These are phyloP conservation scores for Holotrichia oblita DNA, from an alignment of 1,140 invertebrate species.

Conservation along the genomic window DNA sequence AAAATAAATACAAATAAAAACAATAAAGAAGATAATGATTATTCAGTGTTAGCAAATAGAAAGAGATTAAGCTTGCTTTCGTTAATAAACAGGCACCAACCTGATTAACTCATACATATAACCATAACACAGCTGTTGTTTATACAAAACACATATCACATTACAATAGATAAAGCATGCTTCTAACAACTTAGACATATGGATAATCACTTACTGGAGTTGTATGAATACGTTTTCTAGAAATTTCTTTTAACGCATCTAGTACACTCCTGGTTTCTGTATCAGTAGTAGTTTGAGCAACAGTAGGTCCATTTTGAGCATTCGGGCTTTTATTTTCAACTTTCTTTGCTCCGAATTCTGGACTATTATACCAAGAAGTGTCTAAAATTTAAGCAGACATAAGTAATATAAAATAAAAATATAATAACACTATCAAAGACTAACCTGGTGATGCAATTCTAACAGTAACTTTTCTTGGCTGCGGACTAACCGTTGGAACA, in stretches of 20 bases:
- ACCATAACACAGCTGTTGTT: not conserved
- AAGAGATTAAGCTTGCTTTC: too few relatives aligned
- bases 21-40: too few relatives aligned
- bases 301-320: not conserved
- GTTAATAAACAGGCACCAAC: too few relatives aligned
- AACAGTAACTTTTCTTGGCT: conserved; percentile 56
- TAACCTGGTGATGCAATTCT: conserved; percentile 61
- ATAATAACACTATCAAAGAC: conserved; percentile 5
- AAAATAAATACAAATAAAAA: not conserved
- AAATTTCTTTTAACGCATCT: conserved; percentile 65
- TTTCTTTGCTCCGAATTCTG: not conserved
- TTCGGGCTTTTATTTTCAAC: not conserved
- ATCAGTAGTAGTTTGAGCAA: conserved; percentile 15
- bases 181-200: too few relatives aligned
- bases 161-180: too few relatives aligned
- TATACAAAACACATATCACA: too few relatives aligned
- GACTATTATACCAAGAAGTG: conserved; percentile 3
- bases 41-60: too few relatives aligned
- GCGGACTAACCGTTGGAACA: conserved; percentile 52
- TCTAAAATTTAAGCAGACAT: not conserved
- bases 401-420: conserved; percentile 6
- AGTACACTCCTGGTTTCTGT: conserved; percentile 61
- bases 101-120: not conserved
- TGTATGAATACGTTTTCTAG: conserved; percentile 63
- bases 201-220: conserved; percentile 57